These are phyloP conservation scores for Pentalonia nigronervosa DNA, from an alignment of 1,140 invertebrate genomes.

Conservation along the genomic window DNA sequence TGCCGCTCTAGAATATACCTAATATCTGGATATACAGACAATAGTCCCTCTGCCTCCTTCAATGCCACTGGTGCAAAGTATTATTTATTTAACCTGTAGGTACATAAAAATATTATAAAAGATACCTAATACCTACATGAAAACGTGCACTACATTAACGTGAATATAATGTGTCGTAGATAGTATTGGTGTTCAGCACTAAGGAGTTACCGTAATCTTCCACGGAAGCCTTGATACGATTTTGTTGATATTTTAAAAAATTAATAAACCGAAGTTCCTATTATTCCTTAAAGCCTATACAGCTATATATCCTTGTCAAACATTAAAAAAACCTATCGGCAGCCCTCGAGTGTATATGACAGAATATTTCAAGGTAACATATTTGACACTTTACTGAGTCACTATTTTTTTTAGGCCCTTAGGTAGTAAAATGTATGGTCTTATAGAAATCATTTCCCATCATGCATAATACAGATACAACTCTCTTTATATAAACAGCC, in stretches of 20 bases:
- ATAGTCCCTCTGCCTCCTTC: background rate
- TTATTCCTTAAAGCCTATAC: constrained; percentile 22
- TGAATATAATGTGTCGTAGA: background rate
- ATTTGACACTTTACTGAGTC: background rate
- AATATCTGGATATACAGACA: background rate
- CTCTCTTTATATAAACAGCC: background rate
- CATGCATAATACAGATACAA: background rate
- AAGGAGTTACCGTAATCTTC: background rate
- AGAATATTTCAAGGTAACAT: constrained; percentile 27
- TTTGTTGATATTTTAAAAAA: background rate
- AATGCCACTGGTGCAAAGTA: background rate
- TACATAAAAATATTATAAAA: background rate
- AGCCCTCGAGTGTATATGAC: background rate
- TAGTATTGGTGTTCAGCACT: background rate
- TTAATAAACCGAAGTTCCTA: constrained; percentile 40
- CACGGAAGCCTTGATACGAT: background rate
- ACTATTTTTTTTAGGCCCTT: background rate
- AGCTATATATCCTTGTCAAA: background rate
- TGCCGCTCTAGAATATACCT: background rate
- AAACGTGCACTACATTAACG: background rate
- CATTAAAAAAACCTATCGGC: background rate
- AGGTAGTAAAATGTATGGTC: background rate
- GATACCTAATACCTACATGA: background rate
- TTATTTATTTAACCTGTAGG: background rate
- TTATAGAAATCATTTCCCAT: background rate